Conservation (phyloP, 2,113 vertebrate species). For the Coptodon rendalli region DNA sequence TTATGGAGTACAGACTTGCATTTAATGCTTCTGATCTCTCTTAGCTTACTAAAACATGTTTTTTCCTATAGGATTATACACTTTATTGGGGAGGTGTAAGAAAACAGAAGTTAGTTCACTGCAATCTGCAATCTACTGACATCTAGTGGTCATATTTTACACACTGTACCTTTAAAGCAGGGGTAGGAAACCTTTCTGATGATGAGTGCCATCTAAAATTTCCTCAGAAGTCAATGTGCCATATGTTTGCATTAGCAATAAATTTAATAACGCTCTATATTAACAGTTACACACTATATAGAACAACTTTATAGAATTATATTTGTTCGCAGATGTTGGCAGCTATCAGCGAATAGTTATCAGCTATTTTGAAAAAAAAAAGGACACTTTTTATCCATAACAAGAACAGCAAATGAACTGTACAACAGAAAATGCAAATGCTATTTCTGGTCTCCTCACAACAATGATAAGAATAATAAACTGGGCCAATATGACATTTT, state of each 20-base stretch:
- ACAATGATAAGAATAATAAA: too few species aligned
- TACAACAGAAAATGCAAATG: too few species aligned
- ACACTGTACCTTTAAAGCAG: background rate
- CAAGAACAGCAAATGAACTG: too few species aligned
- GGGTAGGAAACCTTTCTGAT: background rate
- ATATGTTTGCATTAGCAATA: rapidly evolving
- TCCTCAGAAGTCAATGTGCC: background rate
- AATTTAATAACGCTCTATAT: background rate
- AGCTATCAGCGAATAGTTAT: background rate
- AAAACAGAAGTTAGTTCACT: background rate
- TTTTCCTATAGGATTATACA: background rate
- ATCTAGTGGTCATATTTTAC: background rate
- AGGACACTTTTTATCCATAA: too few species aligned
- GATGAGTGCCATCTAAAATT: background rate
- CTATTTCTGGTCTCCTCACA: too few species aligned
- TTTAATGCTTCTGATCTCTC: background rate
- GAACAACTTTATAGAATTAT: background rate
- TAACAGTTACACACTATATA: rapidly evolving
- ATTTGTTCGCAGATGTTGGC: rapidly evolving
- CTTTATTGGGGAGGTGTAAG: background rate
- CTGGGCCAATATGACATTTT: too few species aligned
- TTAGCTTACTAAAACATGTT: background rate
- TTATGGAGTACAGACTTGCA: background rate
- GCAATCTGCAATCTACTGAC: background rate
- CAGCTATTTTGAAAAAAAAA: too few species aligned